Percentiles rank a stretch among this genome's conserved stretches.
phyloP scores from a whole-genome alignment of 2,113 vertebrate species.

The Tychaedon coryphoeus region DNA sequence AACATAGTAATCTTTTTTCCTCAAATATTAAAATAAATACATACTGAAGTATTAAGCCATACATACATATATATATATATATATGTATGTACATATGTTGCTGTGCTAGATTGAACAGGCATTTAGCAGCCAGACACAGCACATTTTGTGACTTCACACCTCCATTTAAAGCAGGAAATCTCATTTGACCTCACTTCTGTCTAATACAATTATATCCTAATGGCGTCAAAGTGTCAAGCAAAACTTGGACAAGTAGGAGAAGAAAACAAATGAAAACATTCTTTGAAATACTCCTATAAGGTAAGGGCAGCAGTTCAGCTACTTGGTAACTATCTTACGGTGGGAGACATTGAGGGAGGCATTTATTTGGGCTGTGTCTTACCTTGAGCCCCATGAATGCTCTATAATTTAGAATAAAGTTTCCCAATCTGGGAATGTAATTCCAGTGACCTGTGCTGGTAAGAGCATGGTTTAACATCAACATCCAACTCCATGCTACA shows the following conservation, averaged over 20 bases:
- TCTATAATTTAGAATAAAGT: background rate
- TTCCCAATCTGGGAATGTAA: background rate
- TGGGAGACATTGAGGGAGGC: background rate
- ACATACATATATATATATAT: background rate
- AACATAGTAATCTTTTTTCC: background rate
- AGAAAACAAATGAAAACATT: background rate
- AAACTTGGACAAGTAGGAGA: background rate
- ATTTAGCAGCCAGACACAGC: background rate
- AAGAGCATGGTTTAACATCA: background rate
- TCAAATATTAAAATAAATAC: background rate
- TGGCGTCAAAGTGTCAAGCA: background rate
- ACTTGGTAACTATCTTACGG: background rate
- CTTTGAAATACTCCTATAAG: background rate
- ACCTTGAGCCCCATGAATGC: background rate
- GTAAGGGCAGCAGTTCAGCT: background rate
- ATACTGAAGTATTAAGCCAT: background rate
- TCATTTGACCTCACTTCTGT: background rate
- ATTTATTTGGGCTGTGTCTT: background rate
- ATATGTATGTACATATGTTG: background rate
- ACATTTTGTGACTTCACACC: background rate
- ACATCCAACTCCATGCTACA: accelerated
- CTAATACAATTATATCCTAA: background rate
- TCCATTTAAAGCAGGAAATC: background rate
- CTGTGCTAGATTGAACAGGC: background rate
- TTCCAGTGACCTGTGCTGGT: background rate